Conservation (phyloP, 2,797 vertebrate genomes). For the Denticeps clupeoides region DNA sequence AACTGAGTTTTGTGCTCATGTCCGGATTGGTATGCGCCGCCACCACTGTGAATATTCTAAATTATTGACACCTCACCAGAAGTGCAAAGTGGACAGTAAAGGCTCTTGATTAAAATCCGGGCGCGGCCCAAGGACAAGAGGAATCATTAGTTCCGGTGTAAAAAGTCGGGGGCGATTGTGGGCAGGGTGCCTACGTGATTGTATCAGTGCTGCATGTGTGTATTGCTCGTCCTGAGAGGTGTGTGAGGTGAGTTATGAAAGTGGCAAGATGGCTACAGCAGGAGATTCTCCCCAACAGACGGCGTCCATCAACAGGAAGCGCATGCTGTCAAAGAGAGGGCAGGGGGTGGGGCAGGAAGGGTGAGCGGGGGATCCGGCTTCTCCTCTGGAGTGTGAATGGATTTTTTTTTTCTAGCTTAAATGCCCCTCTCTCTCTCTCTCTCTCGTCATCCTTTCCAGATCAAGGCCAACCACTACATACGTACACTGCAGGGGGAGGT, state of each 20-base stretch:
- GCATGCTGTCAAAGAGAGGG: neutral
- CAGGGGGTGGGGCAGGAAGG: neutral
- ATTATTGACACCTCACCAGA: slow-evolving; percentile 42
- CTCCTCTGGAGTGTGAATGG: neutral
- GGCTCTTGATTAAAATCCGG: slow-evolving; percentile 33
- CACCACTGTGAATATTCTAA: slow-evolving; percentile 37
- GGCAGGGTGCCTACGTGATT: too few species aligned
- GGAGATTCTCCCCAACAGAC: neutral
- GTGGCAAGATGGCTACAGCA: neutral
- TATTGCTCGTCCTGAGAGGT: too few species aligned
- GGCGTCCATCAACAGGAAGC: neutral
- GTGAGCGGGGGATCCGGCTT: neutral
- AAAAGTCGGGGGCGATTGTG: slow-evolving; percentile 18
- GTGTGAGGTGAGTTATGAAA: neutral
- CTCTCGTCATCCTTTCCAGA: too few species aligned
- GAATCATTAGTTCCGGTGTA: slow-evolving; percentile 24
- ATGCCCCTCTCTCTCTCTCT: too few species aligned
- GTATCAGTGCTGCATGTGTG: too few species aligned
- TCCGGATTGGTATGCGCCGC: slow-evolving; percentile 30
- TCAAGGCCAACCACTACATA: too few species aligned
- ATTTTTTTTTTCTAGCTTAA: neutral
- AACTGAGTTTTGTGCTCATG: slow-evolving; percentile 11
- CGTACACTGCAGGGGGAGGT: slow-evolving; percentile 16
- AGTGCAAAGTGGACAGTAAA: slow-evolving; percentile 39
- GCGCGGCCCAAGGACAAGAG: slow-evolving; percentile 32